phyloP scores from a whole-genome alignment of 2,113 vertebrate genomes.

The Motacilla tschutschensis region DNA sequence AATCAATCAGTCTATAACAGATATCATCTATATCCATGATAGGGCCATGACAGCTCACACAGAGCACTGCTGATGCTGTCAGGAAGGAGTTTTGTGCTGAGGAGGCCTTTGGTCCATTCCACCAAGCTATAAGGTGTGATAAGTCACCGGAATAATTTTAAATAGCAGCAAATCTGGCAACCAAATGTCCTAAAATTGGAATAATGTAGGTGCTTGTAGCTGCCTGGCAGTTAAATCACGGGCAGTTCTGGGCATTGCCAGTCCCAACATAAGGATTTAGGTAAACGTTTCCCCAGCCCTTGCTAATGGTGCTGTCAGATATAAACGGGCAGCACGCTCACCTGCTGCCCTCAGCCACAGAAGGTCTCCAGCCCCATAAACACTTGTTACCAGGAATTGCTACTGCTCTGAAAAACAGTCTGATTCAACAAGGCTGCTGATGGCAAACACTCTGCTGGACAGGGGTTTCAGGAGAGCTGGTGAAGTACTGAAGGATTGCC shows the following conservation, averaged over 20 bases:
- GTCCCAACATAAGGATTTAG: not conserved
- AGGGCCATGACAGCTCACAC: not conserved
- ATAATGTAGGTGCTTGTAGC: slow-evolving; percentile 2
- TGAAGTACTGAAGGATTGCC: not conserved
- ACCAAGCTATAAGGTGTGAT: not conserved
- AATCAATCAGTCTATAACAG: not conserved
- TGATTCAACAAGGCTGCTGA: not conserved
- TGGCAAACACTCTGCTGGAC: not conserved
- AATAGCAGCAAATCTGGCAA: slow-evolving; percentile 17
- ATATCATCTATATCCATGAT: not conserved
- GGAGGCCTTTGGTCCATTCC: not conserved
- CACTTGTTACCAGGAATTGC: not conserved
- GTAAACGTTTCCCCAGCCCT: not conserved
- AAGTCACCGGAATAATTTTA: slow-evolving; percentile 16
- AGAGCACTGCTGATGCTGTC: not conserved
- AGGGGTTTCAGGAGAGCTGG: not conserved
- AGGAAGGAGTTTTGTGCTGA: not conserved
- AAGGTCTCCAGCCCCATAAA: slow-evolving; percentile 35
- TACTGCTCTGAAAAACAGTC: not conserved
- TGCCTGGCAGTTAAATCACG: slow-evolving; percentile 21
- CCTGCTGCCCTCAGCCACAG: slow-evolving; percentile 1
- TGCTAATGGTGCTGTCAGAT: slow-evolving; percentile 1
- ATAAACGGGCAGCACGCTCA: not conserved
- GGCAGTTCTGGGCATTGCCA: not conserved
- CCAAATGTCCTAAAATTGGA: not conserved